Evolutionary conservation across 2,797 vertebrate species (phyloP).

Genomic region (Chaenodraco wilsoni): DNA sequence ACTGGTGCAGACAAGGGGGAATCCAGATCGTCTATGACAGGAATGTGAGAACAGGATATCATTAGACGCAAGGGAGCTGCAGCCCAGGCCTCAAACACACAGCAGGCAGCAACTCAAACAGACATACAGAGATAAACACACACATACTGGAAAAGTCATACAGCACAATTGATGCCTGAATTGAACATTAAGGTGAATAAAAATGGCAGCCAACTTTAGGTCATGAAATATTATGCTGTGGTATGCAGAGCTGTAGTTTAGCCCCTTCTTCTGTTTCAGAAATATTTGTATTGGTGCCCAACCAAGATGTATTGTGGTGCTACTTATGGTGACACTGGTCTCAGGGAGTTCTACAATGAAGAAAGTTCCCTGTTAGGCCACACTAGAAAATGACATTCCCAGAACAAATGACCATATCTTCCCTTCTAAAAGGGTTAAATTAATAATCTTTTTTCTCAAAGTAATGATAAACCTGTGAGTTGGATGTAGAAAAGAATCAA

Average conservation of each 20-base stretch:
- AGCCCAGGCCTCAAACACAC: constrained; percentile 59
- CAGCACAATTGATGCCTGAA: constrained; percentile 21
- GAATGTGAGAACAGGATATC: constrained; percentile 83
- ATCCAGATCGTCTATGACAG: constrained; percentile 76
- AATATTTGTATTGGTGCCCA: constrained; percentile 10
- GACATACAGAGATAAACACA: constrained; percentile 34
- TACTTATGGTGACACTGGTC: neutral
- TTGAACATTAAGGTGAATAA: constrained; percentile 28
- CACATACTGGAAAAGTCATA: constrained; percentile 30
- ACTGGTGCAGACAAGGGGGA: constrained; percentile 70
- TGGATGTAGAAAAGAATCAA: no score
- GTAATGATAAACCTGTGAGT: no score
- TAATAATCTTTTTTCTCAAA: no score
- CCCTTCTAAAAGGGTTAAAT: no score
- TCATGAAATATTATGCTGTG: constrained; percentile 39
- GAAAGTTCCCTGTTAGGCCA: no score
- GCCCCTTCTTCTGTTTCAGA: constrained; percentile 17
- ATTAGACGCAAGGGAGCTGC: constrained; percentile 74
- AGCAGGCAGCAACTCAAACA: constrained; percentile 56
- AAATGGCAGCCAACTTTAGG: constrained; percentile 55
- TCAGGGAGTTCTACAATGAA: no score
- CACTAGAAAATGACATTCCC: no score
- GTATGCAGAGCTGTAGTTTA: constrained; percentile 24
- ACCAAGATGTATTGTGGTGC: neutral
- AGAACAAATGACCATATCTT: no score